Conservation (phyloP, 2,888 invertebrate species). For the Sarcophaga caerulescens region DNA sequence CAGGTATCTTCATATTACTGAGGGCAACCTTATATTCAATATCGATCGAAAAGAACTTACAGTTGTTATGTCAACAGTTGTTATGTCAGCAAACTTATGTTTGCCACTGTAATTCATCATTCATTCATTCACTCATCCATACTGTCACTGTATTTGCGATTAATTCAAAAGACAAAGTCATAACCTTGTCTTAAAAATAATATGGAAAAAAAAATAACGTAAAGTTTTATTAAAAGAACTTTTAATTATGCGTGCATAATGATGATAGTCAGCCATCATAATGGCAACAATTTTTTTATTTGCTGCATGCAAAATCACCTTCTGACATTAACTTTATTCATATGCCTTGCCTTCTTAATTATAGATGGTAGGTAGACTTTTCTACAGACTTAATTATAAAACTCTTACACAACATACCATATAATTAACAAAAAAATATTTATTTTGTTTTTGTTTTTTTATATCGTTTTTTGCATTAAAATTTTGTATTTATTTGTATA, state of each 20-base stretch:
- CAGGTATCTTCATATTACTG: no score
- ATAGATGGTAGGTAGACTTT: neutral
- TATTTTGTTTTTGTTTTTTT: constrained; percentile 5
- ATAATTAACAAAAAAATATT: constrained; percentile 52
- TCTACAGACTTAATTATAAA: neutral
- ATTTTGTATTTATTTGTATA: neutral
- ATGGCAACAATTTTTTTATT: no score
- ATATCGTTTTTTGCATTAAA: neutral
- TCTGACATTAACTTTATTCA: constrained; percentile 46
- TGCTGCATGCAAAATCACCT: constrained; percentile 3
- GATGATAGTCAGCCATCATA: neutral
- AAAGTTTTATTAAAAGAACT: constrained; percentile 41
- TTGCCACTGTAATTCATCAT: no score
- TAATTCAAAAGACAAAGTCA: constrained; percentile 1
- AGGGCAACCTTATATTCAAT: no score
- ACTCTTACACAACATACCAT: constrained; percentile 13
- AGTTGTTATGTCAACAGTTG: no score
- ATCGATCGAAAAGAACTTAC: no score
- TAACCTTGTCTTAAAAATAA: constrained; percentile 37
- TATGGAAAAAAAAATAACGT: constrained; percentile 29
- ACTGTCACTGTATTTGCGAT: neutral
- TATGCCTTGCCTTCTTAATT: constrained; percentile 24
- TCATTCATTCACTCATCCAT: no score
- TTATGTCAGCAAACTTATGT: no score
- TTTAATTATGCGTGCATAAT: constrained; percentile 55